Evolutionary conservation across 1,140 invertebrate species (phyloP), one percentile per base, ranked within the genome.

Genomic region (Samia ricini): DNA sequence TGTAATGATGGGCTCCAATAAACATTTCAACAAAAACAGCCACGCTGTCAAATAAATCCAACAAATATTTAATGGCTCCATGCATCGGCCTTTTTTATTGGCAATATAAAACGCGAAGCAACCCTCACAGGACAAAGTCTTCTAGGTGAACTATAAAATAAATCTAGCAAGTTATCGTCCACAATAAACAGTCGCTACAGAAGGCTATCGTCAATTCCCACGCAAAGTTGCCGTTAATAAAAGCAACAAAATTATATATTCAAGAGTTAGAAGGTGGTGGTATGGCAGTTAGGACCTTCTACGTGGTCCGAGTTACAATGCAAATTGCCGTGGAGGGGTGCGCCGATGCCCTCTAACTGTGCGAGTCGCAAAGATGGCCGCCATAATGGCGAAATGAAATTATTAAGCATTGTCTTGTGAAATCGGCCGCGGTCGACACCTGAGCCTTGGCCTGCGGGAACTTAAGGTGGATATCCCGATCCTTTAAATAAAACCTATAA

Each of bases 171-270:
- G 83, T 89, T 89, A 88, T 86, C 81, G 81, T 89, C 79, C 69
- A 88, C 85, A 88, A 86, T 88, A 88, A 87, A 90, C 77, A 86
- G 82, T 85, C 83, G 77, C 77, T 71, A 79, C 83, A 77, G 85
- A 84, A 86, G 85, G 83, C 83, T 83, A 89, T 83, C 84, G 79
- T 70, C 86, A 77, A 87, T 89, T 89, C 87, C 85, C 87, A 89
- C 87, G 87, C 87, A 85, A 88, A 87, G 73, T 88, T 87, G 80
- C 74, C 81, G 79, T 86, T 90, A 88, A 88, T 90, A 90, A 86
- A 88, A 88, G 84, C 85, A 85, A 88, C 88, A 86, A 88, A 88
- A 90, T 90, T 90, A 88, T 90, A 88, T 88, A 90, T 90, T 90
- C 88, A 90, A 90, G 83, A 89, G 83, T 85, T 83, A 81, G 82